phyloP scores from a whole-genome alignment of 2,888 invertebrate species.

The Aspidiotus destructor region DNA sequence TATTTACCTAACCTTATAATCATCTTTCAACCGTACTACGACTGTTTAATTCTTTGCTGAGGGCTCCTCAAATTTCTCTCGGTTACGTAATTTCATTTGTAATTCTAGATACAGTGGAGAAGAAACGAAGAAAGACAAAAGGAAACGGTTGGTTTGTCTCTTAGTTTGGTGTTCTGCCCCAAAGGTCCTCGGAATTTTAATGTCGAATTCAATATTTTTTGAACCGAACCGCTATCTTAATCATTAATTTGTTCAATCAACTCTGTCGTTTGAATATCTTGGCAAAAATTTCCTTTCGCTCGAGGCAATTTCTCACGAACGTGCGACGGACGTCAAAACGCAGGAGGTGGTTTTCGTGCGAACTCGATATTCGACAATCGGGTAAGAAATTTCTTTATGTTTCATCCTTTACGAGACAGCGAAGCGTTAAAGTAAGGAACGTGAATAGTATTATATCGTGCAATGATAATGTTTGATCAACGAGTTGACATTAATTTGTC shows the following conservation, averaged over 20 bases:
- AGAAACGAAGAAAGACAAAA: too few species aligned
- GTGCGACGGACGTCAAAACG: not conserved
- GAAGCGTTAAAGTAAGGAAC: constrained; percentile 29
- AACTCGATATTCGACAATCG: constrained; percentile 8
- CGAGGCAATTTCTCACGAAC: too few species aligned
- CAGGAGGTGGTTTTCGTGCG: constrained; percentile 1
- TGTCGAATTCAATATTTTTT: too few species aligned
- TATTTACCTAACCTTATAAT: constrained; percentile 25
- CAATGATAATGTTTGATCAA: constrained; percentile 30
- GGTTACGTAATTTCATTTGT: too few species aligned
- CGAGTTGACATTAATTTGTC: constrained; percentile 31
- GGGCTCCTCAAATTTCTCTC: constrained; percentile 1
- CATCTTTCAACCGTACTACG: not conserved
- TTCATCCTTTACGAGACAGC: constrained; percentile 10
- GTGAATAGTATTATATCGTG: constrained; percentile 9
- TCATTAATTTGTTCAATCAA: too few species aligned
- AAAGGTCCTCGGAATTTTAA: too few species aligned
- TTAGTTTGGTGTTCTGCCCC: too few species aligned
- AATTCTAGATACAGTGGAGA: too few species aligned
- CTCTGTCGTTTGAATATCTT: too few species aligned
- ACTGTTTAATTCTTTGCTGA: constrained; percentile 1
- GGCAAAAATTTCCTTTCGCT: too few species aligned
- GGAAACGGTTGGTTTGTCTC: too few species aligned
- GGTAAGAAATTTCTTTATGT: constrained; percentile 1
- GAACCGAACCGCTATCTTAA: too few species aligned